Conservation (phyloP, 2,113 vertebrate species). For the Anas platyrhynchos region DNA sequence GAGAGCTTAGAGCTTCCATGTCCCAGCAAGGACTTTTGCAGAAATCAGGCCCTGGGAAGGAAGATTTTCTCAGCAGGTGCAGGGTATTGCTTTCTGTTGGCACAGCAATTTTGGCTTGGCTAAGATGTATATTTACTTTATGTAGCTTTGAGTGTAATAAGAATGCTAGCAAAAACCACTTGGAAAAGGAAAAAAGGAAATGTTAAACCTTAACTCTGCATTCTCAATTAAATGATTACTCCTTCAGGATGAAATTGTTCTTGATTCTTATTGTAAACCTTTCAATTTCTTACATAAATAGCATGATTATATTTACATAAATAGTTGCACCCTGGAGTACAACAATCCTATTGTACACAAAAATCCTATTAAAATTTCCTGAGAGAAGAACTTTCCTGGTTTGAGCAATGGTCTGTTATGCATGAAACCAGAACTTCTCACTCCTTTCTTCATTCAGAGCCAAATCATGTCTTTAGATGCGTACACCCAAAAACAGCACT, state of each 20-base stretch:
- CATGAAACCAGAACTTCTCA: background rate
- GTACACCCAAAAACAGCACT: background rate
- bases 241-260: constrained; percentile 49
- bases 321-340: constrained; percentile 35
- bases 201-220: background rate
- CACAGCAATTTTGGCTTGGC: background rate
- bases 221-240: constrained; percentile 61
- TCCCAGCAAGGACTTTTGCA: background rate
- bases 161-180: constrained; percentile 12
- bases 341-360: constrained; percentile 49
- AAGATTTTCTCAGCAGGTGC: constrained; percentile 47
- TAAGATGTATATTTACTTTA: background rate
- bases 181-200: constrained; percentile 49
- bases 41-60: background rate
- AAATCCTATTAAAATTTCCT: constrained; percentile 54
- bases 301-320: constrained; percentile 30
- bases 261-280: constrained; percentile 59
- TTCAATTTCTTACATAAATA: constrained; percentile 52
- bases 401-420: background rate
- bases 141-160: background rate
- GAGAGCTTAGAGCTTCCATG: background rate
- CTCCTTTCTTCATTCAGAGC: background rate
- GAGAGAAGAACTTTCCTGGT: background rate
- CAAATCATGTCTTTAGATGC: background rate
- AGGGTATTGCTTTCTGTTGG: background rate